Conservation (phyloP, 2,888 invertebrate genomes). For the Osmoderma eremita region DNA sequence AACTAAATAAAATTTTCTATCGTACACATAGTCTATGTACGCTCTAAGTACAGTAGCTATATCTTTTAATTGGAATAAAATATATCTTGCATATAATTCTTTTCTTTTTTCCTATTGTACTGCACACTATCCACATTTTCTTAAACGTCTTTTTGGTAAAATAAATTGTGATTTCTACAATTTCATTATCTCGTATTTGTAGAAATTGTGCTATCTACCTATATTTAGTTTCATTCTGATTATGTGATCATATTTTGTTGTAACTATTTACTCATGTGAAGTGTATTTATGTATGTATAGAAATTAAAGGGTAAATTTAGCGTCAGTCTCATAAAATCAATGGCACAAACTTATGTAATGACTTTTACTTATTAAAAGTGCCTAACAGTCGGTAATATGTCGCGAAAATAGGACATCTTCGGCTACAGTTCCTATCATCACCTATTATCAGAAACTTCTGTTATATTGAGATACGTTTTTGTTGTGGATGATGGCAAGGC, state of each 20-base stretch:
- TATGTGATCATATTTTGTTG: slow-evolving; percentile 33
- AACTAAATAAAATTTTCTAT: background rate
- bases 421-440: slow-evolving; percentile 37
- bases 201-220: slow-evolving; percentile 16
- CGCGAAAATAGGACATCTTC: slow-evolving; percentile 26
- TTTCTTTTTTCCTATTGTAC: background rate
- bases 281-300: slow-evolving; percentile 39
- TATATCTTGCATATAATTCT: too few species aligned
- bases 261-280: slow-evolving; percentile 39
- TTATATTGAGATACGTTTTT: slow-evolving; percentile 25
- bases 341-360: slow-evolving; percentile 48
- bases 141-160: slow-evolving; percentile 20
- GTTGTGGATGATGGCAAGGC: slow-evolving; percentile 29
- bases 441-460: slow-evolving; percentile 40
- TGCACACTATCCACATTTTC: slow-evolving; percentile 28
- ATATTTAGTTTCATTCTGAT: background rate
- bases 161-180: background rate
- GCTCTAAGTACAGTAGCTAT: slow-evolving; percentile 28
- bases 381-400: slow-evolving; percentile 40
- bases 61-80: background rate
- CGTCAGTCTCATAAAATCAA: slow-evolving; percentile 52
- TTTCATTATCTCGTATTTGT: slow-evolving; percentile 18
- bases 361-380: slow-evolving; percentile 42
- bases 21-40: slow-evolving; percentile 2
- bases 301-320: slow-evolving; percentile 40